These are phyloP conservation scores for Azorinus chamasolen DNA, from an alignment of 2,888 invertebrate genomes.

Conservation along the genomic window DNA sequence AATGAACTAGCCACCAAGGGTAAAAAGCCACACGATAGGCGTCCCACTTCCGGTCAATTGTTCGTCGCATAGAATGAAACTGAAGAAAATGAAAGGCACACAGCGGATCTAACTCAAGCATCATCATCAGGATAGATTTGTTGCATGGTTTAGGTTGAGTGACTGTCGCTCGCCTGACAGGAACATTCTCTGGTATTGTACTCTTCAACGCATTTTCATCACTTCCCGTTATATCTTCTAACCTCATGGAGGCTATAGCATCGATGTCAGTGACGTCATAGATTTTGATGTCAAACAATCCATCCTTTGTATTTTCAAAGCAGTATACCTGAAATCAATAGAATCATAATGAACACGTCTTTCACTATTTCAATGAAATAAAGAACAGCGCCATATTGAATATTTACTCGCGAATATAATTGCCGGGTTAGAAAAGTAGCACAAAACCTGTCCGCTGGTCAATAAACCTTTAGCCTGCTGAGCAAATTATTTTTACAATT, in stretches of 20 bases:
- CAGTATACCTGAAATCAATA: conserved; percentile 68
- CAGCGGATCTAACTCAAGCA: conserved; percentile 63
- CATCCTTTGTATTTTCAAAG: conserved; percentile 70
- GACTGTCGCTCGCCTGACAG: not conserved
- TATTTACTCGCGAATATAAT: too few relatives aligned
- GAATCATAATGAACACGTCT: not conserved
- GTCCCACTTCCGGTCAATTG: conserved; percentile 72
- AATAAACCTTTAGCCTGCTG: too few relatives aligned
- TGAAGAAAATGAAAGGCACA: conserved; percentile 69
- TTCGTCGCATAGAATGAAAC: conserved; percentile 58
- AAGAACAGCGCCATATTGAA: too few relatives aligned
- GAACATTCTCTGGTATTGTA: conserved; percentile 8
- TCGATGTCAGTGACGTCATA: conserved; percentile 79
- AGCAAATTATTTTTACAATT: too few relatives aligned
- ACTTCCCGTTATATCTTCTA: conserved; percentile 15
- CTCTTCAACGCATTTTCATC: not conserved
- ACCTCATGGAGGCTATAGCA: conserved; percentile 60
- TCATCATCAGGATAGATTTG: conserved; percentile 68
- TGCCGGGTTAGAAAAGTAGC: too few relatives aligned
- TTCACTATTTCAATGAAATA: not conserved
- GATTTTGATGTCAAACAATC: conserved; percentile 75
- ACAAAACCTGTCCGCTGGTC: too few relatives aligned
- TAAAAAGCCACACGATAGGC: conserved; percentile 59
- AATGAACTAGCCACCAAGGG: conserved; percentile 64
- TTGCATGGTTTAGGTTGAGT: not conserved